A percentile compares a stretch with the other conserved stretches of the same genome.
phyloP scores from a whole-genome alignment of 1,140 invertebrate species.

The Trichoplusia ni region DNA sequence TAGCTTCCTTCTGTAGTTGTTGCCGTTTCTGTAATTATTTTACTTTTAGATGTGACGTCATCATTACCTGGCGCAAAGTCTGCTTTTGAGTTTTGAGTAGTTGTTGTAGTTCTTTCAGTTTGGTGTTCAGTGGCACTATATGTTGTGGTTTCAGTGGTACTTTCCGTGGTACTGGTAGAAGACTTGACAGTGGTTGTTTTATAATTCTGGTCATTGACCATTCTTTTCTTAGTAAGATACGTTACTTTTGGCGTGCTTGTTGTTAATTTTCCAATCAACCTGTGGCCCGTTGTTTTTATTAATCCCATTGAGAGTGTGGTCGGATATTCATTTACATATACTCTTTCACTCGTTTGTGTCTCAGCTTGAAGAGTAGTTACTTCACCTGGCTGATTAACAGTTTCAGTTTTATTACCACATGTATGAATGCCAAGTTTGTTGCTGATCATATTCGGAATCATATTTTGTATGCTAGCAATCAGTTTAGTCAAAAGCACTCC shows the following conservation, averaged over 20 bases:
- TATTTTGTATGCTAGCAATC: slow-evolving; percentile 44
- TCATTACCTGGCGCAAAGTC: not conserved
- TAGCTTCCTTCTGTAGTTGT: not conserved
- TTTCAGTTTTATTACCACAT: not conserved
- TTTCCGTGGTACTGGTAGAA: too few relatives aligned
- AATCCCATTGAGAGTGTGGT: not conserved
- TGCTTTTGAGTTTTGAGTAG: not conserved
- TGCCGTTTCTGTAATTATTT: not conserved
- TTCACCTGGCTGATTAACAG: not conserved
- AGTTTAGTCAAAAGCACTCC: slow-evolving; percentile 48
- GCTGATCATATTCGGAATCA: slow-evolving; percentile 41
- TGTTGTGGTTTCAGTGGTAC: too few relatives aligned
- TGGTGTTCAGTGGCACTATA: too few relatives aligned
- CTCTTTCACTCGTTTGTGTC: not conserved
- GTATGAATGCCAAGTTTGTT: not conserved
- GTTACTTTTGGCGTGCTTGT: too few relatives aligned
- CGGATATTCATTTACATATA: too few relatives aligned
- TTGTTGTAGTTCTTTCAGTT: not conserved
- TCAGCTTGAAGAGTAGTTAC: not conserved
- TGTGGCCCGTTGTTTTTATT: too few relatives aligned
- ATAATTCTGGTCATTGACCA: too few relatives aligned
- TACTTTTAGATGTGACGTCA: too few relatives aligned
- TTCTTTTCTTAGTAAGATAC: too few relatives aligned
- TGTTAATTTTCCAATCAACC: too few relatives aligned
- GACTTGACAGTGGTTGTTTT: too few relatives aligned